Percentiles rank a stretch among this genome's conserved stretches.
Conservation (phyloP, 2,888 invertebrate species). For the Pterostichus madidus region DNA sequence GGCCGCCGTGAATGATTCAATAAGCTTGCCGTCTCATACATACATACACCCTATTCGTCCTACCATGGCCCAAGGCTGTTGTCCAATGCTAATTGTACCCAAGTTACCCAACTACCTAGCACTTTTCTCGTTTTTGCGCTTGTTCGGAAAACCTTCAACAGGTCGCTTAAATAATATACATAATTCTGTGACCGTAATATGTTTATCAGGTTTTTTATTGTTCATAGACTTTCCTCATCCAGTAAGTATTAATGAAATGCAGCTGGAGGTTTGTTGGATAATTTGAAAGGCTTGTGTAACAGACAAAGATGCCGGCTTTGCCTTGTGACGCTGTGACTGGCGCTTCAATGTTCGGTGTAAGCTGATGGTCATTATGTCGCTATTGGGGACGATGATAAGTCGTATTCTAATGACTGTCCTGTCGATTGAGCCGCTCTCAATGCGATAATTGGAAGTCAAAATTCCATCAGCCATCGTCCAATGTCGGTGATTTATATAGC, state of each 20-base stretch:
- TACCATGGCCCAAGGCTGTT: too few species aligned
- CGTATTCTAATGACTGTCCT: constrained; percentile 56
- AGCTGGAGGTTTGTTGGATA: too few species aligned
- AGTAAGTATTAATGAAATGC: not conserved
- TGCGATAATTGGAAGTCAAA: constrained; percentile 72
- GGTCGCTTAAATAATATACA: constrained; percentile 63
- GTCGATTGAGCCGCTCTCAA: constrained; percentile 66
- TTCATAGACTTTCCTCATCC: too few species aligned
- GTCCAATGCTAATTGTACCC: too few species aligned
- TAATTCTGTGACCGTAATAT: constrained; percentile 6
- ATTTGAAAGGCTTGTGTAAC: too few species aligned
- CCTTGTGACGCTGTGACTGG: too few species aligned
- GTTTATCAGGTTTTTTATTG: too few species aligned
- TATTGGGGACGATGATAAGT: constrained; percentile 74
- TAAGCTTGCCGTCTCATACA: constrained; percentile 33
- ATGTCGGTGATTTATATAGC: constrained; percentile 45
- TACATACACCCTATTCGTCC: constrained; percentile 16
- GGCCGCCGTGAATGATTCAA: constrained; percentile 60
- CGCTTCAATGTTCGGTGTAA: constrained; percentile 13
- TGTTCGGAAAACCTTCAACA: constrained; percentile 47
- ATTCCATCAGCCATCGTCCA: constrained; percentile 65
- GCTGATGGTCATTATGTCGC: constrained; percentile 72
- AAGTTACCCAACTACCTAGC: too few species aligned
- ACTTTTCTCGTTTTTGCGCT: not conserved
- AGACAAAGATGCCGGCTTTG: too few species aligned